Base-by-base conservation (phyloP, 2,797 vertebrate species). In the Falco concolor region DNA sequence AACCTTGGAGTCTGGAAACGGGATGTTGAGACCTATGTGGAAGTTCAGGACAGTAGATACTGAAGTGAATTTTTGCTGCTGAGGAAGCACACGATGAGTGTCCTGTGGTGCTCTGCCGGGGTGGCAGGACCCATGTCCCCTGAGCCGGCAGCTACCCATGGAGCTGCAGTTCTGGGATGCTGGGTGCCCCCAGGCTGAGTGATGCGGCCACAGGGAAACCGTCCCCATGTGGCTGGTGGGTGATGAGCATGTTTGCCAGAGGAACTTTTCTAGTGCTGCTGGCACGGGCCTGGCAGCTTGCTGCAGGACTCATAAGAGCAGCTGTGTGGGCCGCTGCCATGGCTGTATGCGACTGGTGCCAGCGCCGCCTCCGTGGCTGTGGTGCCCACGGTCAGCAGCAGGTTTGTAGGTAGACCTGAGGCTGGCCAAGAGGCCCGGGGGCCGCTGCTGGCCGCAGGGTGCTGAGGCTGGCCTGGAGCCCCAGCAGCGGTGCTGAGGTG, bases 111-210 rank as follows among this genome's bases (percentile, higher is more conserved):
- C 12, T 28, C 15, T 54, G 36, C 16, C 0, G 1, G 30, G 24
- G 57, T 11, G 38, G 11, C 53, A 13, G 56, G 42, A 42, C 40
- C 21, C 4, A 0, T 6, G 44, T 14, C 5, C 21, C 18, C 15
- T 1, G 0, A 5, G 10, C 9, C 53, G 22, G 19, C 0, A 0
- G 1, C 19, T 10, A 4, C 27, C 25, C 27, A 5, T 7, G 42
- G n/a, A 65, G 32, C 52, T 42, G 61, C 52, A n/a, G 45, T 65
- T 36, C 25, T 7, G 42, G 63, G 34, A 1, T 16, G 22, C 15
- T 10, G n/a, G 9, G 7, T 38, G 44, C 2, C 56, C 23, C 20
- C 17, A 2, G 21, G 27, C 36, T 27, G 60, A 63, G 28, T 2
- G 0, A 8, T 11, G 22, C 38, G 34, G 59, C 32, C 8, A 5